phyloP scores from a whole-genome alignment of 2,113 vertebrate species.

The Mustela lutreola region DNA sequence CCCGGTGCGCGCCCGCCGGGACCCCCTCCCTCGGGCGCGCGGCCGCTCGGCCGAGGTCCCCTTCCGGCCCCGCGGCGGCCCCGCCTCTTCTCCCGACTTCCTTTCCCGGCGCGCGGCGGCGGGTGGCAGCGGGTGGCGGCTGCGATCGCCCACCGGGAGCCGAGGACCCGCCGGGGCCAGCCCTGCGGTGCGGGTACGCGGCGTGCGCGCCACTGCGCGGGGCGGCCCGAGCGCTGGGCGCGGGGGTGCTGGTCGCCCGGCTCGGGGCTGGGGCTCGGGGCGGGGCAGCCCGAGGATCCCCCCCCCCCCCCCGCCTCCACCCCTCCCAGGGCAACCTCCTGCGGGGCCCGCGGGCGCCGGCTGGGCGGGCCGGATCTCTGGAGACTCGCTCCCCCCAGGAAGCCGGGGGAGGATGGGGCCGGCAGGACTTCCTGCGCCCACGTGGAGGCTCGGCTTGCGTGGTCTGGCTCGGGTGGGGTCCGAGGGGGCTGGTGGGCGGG shows the following conservation, averaged over 20 bases:
- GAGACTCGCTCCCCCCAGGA: background rate
- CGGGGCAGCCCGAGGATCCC: too few species aligned
- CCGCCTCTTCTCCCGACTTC: conserved; percentile 64
- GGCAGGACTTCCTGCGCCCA: background rate
- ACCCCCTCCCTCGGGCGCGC: background rate
- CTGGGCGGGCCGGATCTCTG: background rate
- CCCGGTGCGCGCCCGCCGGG: background rate
- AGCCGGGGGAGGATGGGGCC: background rate
- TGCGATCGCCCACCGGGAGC: fast-evolving
- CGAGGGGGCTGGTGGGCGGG: background rate
- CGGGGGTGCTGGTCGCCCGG: background rate
- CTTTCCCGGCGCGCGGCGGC: background rate
- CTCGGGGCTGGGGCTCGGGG: fast-evolving
- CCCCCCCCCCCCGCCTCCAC: too few species aligned
- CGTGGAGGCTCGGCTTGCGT: background rate
- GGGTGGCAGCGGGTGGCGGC: background rate
- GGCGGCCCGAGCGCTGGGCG: background rate
- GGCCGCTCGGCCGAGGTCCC: background rate
- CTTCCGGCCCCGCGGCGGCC: conserved; percentile 59
- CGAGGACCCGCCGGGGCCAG: background rate
- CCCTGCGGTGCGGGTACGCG: background rate
- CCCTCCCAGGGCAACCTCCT: too few species aligned
- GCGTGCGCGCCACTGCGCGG: background rate
- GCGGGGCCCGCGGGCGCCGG: background rate
- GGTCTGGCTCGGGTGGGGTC: background rate